These are phyloP conservation scores for Proterorhinus semilunaris DNA, from an alignment of 2,113 vertebrate genomes.

Conservation along the genomic window DNA sequence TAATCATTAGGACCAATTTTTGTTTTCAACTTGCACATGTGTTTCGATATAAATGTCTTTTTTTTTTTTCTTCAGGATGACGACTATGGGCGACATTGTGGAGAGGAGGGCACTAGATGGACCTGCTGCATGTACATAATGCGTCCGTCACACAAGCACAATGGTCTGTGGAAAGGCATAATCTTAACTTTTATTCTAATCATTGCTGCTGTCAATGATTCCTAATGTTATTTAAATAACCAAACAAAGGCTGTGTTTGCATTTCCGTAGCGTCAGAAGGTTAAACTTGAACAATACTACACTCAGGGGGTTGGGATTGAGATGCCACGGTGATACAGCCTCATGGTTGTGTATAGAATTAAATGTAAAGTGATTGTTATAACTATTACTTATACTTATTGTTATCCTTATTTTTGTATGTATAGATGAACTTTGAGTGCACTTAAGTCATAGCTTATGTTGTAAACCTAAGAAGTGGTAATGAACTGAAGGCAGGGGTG, in stretches of 20 bases:
- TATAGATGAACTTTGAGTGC: slow-evolving; percentile 75
- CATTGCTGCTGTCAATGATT: slow-evolving; percentile 41
- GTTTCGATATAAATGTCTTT: not conserved
- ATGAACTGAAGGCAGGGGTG: slow-evolving; percentile 46
- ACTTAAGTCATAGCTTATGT: slow-evolving; percentile 74
- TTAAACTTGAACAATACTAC: slow-evolving; percentile 78
- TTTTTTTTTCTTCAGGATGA: slow-evolving; percentile 30
- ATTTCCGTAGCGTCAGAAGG: slow-evolving; percentile 62
- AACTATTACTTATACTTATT: slow-evolving; percentile 66
- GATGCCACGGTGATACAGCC: slow-evolving; percentile 53
- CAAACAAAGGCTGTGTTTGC: slow-evolving; percentile 67
- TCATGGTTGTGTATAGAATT: slow-evolving; percentile 71
- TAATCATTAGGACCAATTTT: not conserved
- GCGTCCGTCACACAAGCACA: slow-evolving; percentile 63
- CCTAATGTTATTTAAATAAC: slow-evolving; percentile 74
- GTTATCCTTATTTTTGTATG: slow-evolving; percentile 74
- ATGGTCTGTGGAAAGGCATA: slow-evolving; percentile 61
- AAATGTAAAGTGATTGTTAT: slow-evolving; percentile 75
- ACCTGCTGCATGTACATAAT: slow-evolving; percentile 72
- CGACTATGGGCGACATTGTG: slow-evolving; percentile 37
- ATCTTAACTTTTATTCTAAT: slow-evolving; percentile 51
- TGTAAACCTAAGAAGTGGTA: slow-evolving; percentile 73
- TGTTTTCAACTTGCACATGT: not conserved
- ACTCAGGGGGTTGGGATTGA: slow-evolving; percentile 72
- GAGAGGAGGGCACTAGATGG: slow-evolving; percentile 48